Percentiles rank a stretch among this genome's conserved stretches.
Conservation (phyloP, 1,140 invertebrate species). For the Parapsyche elsis region DNA sequence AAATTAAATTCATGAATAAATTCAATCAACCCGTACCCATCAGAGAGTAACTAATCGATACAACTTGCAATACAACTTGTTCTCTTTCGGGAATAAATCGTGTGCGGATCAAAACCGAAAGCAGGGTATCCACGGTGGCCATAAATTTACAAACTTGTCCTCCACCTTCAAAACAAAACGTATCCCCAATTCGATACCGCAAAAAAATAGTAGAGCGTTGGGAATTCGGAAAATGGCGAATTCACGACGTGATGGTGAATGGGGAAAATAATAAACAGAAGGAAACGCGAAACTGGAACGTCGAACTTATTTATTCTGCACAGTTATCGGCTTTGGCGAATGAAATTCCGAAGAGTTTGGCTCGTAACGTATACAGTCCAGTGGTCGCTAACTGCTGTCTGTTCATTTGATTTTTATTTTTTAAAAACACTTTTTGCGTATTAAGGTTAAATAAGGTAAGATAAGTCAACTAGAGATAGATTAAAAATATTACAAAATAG, state of each 20-base stretch:
- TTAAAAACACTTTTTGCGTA: background rate
- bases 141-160: slow-evolving; percentile 8
- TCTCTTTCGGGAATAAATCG: slow-evolving; percentile 1
- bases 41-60: no score
- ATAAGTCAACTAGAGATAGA: no score
- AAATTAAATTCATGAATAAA: background rate
- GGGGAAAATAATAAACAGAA: slow-evolving; percentile 50
- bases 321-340: background rate
- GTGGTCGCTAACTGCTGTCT: no score
- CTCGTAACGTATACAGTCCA: background rate
- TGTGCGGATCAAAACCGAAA: background rate
- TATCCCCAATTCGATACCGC: background rate
- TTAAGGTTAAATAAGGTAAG: no score
- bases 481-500: no score
- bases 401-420: background rate
- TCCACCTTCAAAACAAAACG: background rate
- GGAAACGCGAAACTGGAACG: slow-evolving; percentile 52
- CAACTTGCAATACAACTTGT: slow-evolving; percentile 22
- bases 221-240: background rate
- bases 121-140: background rate
- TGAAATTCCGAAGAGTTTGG: background rate
- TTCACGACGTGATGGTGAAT: background rate
- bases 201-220: background rate
- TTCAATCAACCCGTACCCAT: no score
- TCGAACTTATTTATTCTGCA: background rate